phyloP scores from a whole-genome alignment of 2,888 invertebrate genomes.

The Chrysotoxum bicinctum region DNA sequence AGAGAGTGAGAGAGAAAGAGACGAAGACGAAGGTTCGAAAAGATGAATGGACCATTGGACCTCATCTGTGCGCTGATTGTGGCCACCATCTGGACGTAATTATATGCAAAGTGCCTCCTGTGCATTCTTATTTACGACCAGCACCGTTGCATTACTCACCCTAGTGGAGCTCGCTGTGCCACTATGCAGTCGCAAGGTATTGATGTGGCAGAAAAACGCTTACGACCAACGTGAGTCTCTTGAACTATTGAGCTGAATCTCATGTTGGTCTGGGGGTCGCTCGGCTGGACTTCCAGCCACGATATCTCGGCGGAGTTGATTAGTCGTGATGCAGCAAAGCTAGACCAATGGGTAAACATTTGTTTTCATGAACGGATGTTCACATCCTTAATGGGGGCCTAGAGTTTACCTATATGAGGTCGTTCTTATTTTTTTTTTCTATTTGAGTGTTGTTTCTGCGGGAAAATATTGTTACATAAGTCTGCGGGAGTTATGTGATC shows the following conservation, averaged over 20 bases:
- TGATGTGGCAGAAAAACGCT: conserved; percentile 38
- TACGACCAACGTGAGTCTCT: conserved; percentile 28
- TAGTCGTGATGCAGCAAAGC: conserved; percentile 50
- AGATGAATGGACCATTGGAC: conserved; percentile 70
- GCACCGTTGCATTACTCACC: conserved; percentile 65
- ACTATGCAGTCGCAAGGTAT: neutral
- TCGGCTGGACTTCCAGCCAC: conserved; percentile 17
- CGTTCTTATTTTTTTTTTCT: neutral
- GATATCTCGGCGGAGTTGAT: conserved; percentile 47
- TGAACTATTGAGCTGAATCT: conserved; percentile 28
- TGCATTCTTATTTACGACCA: conserved; percentile 63
- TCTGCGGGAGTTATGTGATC: conserved; percentile 65
- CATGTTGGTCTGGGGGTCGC: conserved; percentile 3
- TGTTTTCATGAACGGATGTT: conserved; percentile 64
- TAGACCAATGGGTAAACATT: conserved; percentile 65
- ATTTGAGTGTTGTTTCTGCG: conserved; percentile 13
- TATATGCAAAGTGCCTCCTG: conserved; percentile 68
- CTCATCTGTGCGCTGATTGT: conserved; percentile 65
- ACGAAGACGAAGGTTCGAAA: conserved; percentile 15
- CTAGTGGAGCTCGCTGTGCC: neutral
- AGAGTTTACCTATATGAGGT: conserved; percentile 1
- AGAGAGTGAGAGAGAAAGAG: neutral
- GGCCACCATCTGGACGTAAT: conserved; percentile 72
- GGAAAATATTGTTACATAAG: conserved; percentile 34
- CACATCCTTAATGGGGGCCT: conserved; percentile 61